Percentiles rank a stretch among this genome's conserved stretches.
These are phyloP conservation scores for Uropetala carovei DNA, from an alignment of 2,888 invertebrate species.

Conservation along the genomic window DNA sequence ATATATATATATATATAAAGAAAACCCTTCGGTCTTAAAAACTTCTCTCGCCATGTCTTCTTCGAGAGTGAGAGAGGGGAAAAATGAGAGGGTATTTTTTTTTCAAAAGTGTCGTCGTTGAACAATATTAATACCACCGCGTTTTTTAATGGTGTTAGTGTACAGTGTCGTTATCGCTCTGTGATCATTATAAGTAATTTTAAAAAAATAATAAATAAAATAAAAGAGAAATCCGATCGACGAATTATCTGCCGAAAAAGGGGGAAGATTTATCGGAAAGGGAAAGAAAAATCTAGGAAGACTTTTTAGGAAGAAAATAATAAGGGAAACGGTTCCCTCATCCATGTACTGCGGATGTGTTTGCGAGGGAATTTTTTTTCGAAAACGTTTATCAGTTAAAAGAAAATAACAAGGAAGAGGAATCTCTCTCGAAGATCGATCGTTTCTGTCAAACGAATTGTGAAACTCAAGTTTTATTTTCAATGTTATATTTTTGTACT, in stretches of 20 bases:
- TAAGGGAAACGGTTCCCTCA: background rate
- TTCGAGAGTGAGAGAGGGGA: conserved; percentile 35
- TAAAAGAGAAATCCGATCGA: conserved; percentile 50
- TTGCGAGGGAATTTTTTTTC: no score
- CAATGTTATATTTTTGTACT: conserved; percentile 63
- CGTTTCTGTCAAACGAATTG: background rate
- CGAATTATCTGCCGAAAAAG: conserved; percentile 19
- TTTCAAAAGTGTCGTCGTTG: conserved; percentile 56
- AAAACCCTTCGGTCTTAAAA: conserved; percentile 34
- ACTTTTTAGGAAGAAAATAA: background rate
- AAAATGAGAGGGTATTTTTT: conserved; percentile 45
- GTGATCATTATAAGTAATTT: conserved; percentile 64
- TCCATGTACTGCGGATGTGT: background rate
- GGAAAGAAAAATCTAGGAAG: background rate
- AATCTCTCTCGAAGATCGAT: background rate
- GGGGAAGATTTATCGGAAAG: conserved; percentile 11
- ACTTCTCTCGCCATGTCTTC: conserved; percentile 12
- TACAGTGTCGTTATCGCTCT: conserved; percentile 64
- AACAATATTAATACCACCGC: conserved; percentile 58
- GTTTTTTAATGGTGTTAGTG: conserved; percentile 62
- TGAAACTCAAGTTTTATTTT: conserved; percentile 3
- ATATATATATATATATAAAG: conserved; percentile 20
- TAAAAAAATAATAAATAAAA: conserved; percentile 52
- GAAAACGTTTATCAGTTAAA: background rate
- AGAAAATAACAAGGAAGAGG: background rate